Conservation (phyloP, 2,797 vertebrate genomes). For the Urophycis tenuis region DNA sequence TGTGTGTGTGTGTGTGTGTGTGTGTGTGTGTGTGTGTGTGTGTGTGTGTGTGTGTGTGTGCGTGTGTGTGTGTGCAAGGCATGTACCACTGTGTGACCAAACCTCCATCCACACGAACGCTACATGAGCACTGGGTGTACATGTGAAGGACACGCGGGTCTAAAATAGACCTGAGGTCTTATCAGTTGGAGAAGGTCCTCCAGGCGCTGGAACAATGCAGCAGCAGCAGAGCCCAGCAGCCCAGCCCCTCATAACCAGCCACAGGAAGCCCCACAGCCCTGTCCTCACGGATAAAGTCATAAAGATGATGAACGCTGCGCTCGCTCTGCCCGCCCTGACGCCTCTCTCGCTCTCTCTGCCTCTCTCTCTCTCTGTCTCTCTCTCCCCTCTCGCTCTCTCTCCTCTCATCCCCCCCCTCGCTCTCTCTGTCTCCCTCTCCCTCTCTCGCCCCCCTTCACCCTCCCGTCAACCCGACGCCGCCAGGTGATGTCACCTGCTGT, state of each 20-base stretch:
- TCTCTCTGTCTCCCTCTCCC: too few species aligned
- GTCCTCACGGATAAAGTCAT: constrained; percentile 76
- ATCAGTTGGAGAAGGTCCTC: constrained; percentile 69
- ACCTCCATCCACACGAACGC: too few species aligned
- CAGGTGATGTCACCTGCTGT: neutral
- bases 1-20: too few species aligned
- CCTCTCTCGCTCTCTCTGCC: constrained; percentile 17
- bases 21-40: neutral
- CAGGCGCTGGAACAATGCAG: constrained; percentile 3
- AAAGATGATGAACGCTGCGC: constrained; percentile 73
- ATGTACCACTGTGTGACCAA: neutral
- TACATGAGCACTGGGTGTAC: neutral
- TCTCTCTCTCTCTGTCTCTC: neutral
- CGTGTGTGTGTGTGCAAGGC: neutral
- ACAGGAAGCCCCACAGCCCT: constrained; percentile 70
- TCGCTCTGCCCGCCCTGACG: constrained; percentile 65
- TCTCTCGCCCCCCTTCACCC: neutral
- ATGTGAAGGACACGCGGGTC: neutral
- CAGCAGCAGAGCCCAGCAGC: neutral
- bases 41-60: neutral
- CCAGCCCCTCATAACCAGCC: constrained; percentile 6
- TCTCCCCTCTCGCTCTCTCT: too few species aligned
- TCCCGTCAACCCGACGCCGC: too few species aligned
- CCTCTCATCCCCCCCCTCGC: too few species aligned
- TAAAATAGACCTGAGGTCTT: constrained; percentile 63